phyloP scores from a whole-genome alignment of 2,888 invertebrate genomes.

The Rhagium mordax region DNA sequence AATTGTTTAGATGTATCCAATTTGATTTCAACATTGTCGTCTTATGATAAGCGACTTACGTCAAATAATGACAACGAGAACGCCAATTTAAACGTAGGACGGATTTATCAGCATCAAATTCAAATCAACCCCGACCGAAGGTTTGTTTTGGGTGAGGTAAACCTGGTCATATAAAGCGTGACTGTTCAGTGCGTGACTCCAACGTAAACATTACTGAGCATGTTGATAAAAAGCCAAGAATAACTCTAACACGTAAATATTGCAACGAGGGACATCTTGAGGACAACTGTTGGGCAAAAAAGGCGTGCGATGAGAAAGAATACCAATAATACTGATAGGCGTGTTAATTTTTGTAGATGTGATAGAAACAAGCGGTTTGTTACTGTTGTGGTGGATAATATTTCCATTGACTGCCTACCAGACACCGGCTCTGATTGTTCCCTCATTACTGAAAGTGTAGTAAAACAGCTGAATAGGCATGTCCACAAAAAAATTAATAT shows the following conservation, averaged over 20 bases:
- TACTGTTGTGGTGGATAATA: background rate
- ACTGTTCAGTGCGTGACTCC: background rate
- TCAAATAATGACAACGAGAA: background rate
- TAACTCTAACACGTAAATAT: background rate
- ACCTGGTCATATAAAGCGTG: conserved; percentile 7
- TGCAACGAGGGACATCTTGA: background rate
- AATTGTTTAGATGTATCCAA: background rate
- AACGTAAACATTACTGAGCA: background rate
- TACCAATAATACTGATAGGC: no score
- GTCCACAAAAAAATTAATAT: no score
- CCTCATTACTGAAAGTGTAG: background rate
- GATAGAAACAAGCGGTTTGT: background rate
- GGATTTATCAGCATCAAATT: background rate
- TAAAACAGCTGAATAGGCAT: background rate
- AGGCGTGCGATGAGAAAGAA: no score
- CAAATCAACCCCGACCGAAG: background rate
- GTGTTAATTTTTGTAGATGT: no score
- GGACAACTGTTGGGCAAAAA: conserved; percentile 1
- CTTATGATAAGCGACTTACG: background rate
- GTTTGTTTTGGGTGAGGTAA: conserved; percentile 6
- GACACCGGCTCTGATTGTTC: background rate
- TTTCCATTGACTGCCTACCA: background rate
- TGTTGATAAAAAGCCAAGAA: conserved; percentile 3
- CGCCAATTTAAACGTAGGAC: background rate
- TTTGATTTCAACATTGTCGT: conserved; percentile 18